phyloP scores from a whole-genome alignment of 2,888 invertebrate genomes.

The Onthophagus sagittarius region DNA sequence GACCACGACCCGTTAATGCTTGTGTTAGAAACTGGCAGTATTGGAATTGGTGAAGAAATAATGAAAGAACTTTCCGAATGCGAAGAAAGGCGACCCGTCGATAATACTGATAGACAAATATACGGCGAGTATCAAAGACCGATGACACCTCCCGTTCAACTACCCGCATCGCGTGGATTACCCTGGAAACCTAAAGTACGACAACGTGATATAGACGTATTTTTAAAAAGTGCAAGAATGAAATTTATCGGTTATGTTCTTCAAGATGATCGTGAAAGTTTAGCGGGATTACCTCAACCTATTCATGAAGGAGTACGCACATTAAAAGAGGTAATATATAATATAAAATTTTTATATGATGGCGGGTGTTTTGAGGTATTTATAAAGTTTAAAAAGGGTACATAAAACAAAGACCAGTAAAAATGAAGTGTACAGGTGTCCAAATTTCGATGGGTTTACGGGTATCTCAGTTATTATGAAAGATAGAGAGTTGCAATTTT shows the following conservation, averaged over 20 bases:
- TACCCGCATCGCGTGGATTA: constrained; percentile 51
- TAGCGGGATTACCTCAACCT: constrained; percentile 93
- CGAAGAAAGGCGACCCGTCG: constrained; percentile 53
- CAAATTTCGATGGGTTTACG: too few species aligned
- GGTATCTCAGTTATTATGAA: too few species aligned
- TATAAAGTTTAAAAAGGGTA: too few species aligned
- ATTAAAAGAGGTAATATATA: too few species aligned
- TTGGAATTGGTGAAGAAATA: constrained; percentile 58
- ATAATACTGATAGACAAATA: constrained; percentile 34
- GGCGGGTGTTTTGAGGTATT: too few species aligned
- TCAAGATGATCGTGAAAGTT: constrained; percentile 78
- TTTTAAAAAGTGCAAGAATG: constrained; percentile 82
- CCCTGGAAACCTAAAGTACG: constrained; percentile 97
- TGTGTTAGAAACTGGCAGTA: constrained; percentile 62
- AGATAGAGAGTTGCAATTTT: too few species aligned
- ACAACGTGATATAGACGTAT: constrained; percentile 88
- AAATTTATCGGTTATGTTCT: constrained; percentile 97
- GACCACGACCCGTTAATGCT: constrained; percentile 72
- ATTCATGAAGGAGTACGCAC: constrained; percentile 73
- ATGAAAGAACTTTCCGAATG: constrained; percentile 50
- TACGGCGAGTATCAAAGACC: constrained; percentile 41
- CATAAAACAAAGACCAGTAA: too few species aligned
- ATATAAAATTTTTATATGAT: too few species aligned
- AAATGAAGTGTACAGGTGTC: too few species aligned
- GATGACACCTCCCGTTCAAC: constrained; percentile 36